Percentiles rank a stretch among this genome's conserved stretches.
Conservation (phyloP, 2,888 invertebrate species). For the Leptopilina syphax region DNA sequence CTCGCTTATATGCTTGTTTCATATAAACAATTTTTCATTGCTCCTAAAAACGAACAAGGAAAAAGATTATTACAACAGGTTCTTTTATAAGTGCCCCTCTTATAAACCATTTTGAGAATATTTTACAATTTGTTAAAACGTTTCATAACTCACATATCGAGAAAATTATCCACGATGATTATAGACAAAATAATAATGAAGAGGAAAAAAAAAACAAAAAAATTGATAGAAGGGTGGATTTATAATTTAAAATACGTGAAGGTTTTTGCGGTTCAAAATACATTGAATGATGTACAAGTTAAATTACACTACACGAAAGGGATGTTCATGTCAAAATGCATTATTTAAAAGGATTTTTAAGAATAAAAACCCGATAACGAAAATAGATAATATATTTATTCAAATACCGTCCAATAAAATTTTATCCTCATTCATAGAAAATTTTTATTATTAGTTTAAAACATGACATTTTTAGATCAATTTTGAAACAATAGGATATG, state of each 20-base stretch:
- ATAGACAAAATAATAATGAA: not conserved
- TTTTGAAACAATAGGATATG: constrained; percentile 6
- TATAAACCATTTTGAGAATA: constrained; percentile 7
- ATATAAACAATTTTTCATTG: constrained; percentile 29
- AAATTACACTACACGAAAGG: not conserved
- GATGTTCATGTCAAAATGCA: constrained; percentile 10
- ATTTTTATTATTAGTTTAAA: constrained; percentile 3
- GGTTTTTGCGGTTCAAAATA: not conserved
- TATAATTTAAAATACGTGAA: constrained; percentile 20
- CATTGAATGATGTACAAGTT: constrained; percentile 19
- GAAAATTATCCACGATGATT: constrained; percentile 1
- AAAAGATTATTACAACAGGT: constrained; percentile 8
- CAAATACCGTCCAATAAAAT: constrained; percentile 7
- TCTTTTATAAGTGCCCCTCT: not conserved
- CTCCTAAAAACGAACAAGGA: constrained; percentile 2
- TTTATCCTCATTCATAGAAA: constrained; percentile 18
- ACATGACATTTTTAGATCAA: constrained; percentile 1
- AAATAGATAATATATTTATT: constrained; percentile 17
- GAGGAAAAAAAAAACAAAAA: not conserved
- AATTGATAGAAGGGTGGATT: not conserved
- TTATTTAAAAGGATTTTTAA: not conserved
- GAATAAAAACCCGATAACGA: not conserved
- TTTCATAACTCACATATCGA: constrained; percentile 20
- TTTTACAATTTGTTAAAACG: constrained; percentile 15
- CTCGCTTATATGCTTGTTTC: not conserved